Conservation (phyloP, 2,888 invertebrate genomes). For the Spilosoma lubricipeda region DNA sequence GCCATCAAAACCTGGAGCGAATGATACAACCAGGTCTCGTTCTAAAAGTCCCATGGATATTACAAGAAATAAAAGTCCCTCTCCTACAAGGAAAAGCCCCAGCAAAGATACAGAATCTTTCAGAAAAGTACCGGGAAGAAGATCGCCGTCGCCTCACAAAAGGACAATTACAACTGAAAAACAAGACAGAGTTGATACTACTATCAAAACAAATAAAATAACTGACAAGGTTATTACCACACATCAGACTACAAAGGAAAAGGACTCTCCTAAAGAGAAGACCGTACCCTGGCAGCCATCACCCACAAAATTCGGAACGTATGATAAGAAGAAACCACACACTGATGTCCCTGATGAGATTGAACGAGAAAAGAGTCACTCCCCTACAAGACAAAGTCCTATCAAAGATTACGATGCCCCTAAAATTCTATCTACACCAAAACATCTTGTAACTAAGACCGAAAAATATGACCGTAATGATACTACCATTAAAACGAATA, state of each 20-base stretch:
- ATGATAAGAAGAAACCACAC: constrained; percentile 55
- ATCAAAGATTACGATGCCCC: constrained; percentile 48
- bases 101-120: constrained; percentile 48
- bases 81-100: constrained; percentile 45
- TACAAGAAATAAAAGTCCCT: background rate
- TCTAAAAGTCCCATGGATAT: constrained; percentile 30
- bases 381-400: constrained; percentile 44
- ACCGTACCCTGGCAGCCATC: constrained; percentile 47
- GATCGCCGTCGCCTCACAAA: constrained; percentile 66
- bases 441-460: constrained; percentile 57
- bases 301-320: constrained; percentile 58
- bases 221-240: constrained; percentile 35
- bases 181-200: constrained; percentile 38
- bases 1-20: constrained; percentile 57
- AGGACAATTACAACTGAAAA: constrained; percentile 56
- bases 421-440: constrained; percentile 51
- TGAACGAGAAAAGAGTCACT: constrained; percentile 18
- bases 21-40: constrained; percentile 54
- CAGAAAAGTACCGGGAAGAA: constrained; percentile 34
- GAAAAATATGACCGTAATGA: constrained; percentile 39
- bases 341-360: constrained; percentile 32
- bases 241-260: constrained; percentile 23
- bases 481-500: constrained; percentile 39
- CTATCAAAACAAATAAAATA: constrained; percentile 37
- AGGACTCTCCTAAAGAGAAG: constrained; percentile 30